phyloP scores from a whole-genome alignment of 2,888 invertebrate species.

The Drosophila seclusa region DNA sequence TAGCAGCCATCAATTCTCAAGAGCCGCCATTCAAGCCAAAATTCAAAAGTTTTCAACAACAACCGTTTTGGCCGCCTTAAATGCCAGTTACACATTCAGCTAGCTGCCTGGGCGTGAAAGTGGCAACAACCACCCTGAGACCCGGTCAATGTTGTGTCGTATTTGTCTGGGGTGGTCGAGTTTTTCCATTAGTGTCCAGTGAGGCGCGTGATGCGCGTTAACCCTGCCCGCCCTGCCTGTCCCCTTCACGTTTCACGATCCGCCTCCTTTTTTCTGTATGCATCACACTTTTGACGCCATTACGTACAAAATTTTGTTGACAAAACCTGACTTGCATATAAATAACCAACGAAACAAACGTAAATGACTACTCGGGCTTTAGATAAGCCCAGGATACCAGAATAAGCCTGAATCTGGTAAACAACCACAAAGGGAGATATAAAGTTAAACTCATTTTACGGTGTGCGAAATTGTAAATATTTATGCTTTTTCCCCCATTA shows the following conservation, averaged over 20 bases:
- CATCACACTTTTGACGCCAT: conserved; percentile 69
- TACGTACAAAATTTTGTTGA: conserved; percentile 64
- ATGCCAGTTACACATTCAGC: conserved; percentile 35
- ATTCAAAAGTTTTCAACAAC: background rate
- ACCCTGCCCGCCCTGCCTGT: conserved; percentile 29
- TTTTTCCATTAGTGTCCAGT: conserved; percentile 78
- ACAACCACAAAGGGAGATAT: conserved; percentile 75
- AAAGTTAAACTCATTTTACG: conserved; percentile 80
- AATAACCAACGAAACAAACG: conserved; percentile 68
- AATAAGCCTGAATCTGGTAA: conserved; percentile 62
- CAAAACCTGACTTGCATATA: conserved; percentile 82
- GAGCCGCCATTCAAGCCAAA: conserved; percentile 26
- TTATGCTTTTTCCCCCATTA: conserved; percentile 50
- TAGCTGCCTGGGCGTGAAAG: conserved; percentile 51
- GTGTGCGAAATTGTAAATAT: conserved; percentile 78
- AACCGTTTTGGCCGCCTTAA: conserved; percentile 32
- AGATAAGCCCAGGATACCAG: conserved; percentile 21
- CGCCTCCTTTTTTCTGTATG: background rate
- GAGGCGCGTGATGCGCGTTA: conserved; percentile 70
- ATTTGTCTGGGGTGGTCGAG: conserved; percentile 26
- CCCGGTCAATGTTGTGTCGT: conserved; percentile 8
- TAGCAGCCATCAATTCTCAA: conserved; percentile 7
- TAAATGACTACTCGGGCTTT: conserved; percentile 34
- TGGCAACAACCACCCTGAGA: conserved; percentile 64
- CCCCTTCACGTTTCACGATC: background rate